Conservation (phyloP, 2,888 invertebrate genomes). For the Lycia hirtaria region DNA sequence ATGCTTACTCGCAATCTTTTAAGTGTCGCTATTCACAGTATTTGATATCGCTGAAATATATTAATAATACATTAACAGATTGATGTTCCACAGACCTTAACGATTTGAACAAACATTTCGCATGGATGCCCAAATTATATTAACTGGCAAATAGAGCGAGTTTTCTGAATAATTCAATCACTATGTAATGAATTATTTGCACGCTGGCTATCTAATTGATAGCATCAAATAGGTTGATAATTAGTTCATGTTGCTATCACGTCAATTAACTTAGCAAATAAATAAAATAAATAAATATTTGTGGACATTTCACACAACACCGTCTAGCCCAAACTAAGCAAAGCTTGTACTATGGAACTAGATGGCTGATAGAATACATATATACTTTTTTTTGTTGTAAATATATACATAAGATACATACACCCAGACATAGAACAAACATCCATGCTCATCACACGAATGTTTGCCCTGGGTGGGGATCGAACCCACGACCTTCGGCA, state of each 20-base stretch:
- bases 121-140: background rate
- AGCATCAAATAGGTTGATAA: slow-evolving; percentile 7
- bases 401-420: too few species aligned
- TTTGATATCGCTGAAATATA: background rate
- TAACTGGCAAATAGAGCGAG: slow-evolving; percentile 2
- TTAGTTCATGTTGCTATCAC: slow-evolving; percentile 3
- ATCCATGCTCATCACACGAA: too few species aligned
- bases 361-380: too few species aligned
- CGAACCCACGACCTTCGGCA: too few species aligned
- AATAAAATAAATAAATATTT: background rate
- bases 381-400: too few species aligned
- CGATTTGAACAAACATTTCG: background rate
- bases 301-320: too few species aligned
- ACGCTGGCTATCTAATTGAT: slow-evolving; percentile 5
- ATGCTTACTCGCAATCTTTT: background rate
- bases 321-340: too few species aligned
- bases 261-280: background rate
- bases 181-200: slow-evolving; percentile 17
- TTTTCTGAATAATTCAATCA: slow-evolving; percentile 14
- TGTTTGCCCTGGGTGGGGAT: too few species aligned
- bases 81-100: background rate
- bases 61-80: background rate
- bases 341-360: too few species aligned
- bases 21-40: background rate
- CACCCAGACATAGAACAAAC: too few species aligned